These are phyloP conservation scores for Apis laboriosa DNA, from an alignment of 1,140 invertebrate genomes.

Conservation along the genomic window DNA sequence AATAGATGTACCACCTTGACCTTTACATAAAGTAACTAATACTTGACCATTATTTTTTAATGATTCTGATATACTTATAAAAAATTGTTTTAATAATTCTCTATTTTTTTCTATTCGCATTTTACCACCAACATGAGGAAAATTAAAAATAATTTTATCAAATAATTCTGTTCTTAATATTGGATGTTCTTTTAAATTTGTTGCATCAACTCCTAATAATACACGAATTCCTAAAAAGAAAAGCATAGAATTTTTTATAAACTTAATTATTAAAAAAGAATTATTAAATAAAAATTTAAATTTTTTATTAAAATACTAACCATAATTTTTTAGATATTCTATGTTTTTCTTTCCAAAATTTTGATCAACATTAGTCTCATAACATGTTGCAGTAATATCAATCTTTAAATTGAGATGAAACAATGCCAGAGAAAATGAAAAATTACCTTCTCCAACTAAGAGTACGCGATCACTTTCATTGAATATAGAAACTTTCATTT, in stretches of 20 bases:
- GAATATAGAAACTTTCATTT: slow-evolving; percentile 70
- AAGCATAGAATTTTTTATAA: slow-evolving; percentile 48
- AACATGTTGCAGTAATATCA: slow-evolving; percentile 71
- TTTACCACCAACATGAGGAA: slow-evolving; percentile 85
- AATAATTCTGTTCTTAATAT: slow-evolving; percentile 73
- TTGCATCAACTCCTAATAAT: slow-evolving; percentile 81
- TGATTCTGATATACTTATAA: slow-evolving; percentile 77
- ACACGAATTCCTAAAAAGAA: slow-evolving; percentile 80
- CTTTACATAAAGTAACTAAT: slow-evolving; percentile 83
- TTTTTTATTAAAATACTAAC: slow-evolving; percentile 65
- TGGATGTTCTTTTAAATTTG: slow-evolving; percentile 71
- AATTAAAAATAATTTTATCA: slow-evolving; percentile 84
- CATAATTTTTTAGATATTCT: slow-evolving; percentile 68
- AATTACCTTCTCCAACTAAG: slow-evolving; percentile 83
- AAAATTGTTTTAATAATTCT: slow-evolving; percentile 82
- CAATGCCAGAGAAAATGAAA: slow-evolving; percentile 82
- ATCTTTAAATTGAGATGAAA: slow-evolving; percentile 67
- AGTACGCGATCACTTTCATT: slow-evolving; percentile 70
- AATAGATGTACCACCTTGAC: slow-evolving; percentile 83
- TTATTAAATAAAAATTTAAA: background rate
- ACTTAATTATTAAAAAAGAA: background rate
- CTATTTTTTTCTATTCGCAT: slow-evolving; percentile 84
- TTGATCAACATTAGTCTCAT: slow-evolving; percentile 61
- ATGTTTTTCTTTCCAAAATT: slow-evolving; percentile 70
- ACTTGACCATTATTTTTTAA: slow-evolving; percentile 77